phyloP scores from a whole-genome alignment of 2,888 invertebrate genomes.

The Neoascia interrupta region DNA sequence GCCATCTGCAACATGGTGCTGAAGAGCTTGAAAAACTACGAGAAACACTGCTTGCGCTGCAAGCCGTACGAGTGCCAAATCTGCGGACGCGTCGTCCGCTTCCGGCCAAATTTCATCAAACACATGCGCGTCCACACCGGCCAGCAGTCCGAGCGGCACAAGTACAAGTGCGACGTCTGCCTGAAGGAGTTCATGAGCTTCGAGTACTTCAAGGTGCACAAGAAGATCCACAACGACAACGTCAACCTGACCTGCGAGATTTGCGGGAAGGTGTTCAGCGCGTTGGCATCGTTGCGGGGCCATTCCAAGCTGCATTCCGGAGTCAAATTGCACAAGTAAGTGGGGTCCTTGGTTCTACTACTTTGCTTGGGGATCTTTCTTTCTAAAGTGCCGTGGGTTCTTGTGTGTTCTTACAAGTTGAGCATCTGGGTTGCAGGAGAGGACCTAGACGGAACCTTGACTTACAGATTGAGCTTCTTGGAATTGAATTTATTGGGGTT shows the following conservation, averaged over 20 bases:
- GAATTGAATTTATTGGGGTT: too few species aligned
- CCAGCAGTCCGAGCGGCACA: conserved; percentile 79
- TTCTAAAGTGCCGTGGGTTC: too few species aligned
- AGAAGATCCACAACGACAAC: conserved; percentile 82
- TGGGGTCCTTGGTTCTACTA: too few species aligned
- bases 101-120: conserved; percentile 79
- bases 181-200: conserved; percentile 82
- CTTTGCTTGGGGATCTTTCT: too few species aligned
- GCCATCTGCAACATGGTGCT: conserved; percentile 79
- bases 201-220: conserved; percentile 82
- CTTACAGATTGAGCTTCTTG: too few species aligned
- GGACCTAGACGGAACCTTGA: too few species aligned
- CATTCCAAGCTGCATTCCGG: conserved; percentile 79
- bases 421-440: too few species aligned
- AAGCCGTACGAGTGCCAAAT: conserved; percentile 80
- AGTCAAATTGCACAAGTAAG: conserved; percentile 79
- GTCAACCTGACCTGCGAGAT: conserved; percentile 81
- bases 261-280: conserved; percentile 81
- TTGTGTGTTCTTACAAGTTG: too few species aligned
- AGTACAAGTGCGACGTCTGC: conserved; percentile 81
- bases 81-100: conserved; percentile 79
- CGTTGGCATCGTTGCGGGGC: conserved; percentile 78
- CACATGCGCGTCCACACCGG: conserved; percentile 80
- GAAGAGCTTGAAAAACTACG: conserved; percentile 79
- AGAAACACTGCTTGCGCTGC: conserved; percentile 79